A percentile compares a stretch with the other conserved stretches of the same genome.
phyloP scores from a whole-genome alignment of 2,113 vertebrate genomes.

The Peucedramus taeniatus region DNA sequence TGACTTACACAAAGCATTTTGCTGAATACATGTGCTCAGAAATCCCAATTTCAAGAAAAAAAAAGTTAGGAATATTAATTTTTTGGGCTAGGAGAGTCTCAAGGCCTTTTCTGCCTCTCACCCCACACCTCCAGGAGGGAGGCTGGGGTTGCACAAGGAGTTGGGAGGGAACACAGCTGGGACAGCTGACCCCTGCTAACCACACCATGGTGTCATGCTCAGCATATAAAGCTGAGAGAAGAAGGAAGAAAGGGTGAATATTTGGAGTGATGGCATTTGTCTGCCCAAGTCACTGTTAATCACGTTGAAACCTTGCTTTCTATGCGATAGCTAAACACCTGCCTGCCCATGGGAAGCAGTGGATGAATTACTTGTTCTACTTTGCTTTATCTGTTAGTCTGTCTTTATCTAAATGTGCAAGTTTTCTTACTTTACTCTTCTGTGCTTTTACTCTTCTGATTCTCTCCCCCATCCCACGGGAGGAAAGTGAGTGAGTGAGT shows the following conservation, averaged over 20 bases:
- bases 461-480: not conserved
- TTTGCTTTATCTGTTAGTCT: not conserved
- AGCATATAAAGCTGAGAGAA: not conserved
- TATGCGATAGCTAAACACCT: not conserved
- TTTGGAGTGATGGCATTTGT: not conserved
- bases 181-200: not conserved
- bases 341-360: not conserved
- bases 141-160: not conserved
- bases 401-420: not conserved
- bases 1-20: not conserved
- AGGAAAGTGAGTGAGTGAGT: not conserved
- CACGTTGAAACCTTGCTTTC: not conserved
- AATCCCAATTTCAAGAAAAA: not conserved
- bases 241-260: not conserved
- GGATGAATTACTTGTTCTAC: not conserved
- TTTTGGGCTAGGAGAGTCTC: not conserved
- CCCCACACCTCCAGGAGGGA: accelerated
- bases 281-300: not conserved
- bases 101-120: not conserved
- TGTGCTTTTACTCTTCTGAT: not conserved
- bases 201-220: accelerated
- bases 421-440: not conserved
- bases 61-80: not conserved
- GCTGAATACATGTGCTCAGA: not conserved
- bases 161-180: not conserved